Evolutionary conservation across 35 echinoderm and acorn worm genomes (phyloP).

Genomic region (Apostichopus japonicus): DNA sequence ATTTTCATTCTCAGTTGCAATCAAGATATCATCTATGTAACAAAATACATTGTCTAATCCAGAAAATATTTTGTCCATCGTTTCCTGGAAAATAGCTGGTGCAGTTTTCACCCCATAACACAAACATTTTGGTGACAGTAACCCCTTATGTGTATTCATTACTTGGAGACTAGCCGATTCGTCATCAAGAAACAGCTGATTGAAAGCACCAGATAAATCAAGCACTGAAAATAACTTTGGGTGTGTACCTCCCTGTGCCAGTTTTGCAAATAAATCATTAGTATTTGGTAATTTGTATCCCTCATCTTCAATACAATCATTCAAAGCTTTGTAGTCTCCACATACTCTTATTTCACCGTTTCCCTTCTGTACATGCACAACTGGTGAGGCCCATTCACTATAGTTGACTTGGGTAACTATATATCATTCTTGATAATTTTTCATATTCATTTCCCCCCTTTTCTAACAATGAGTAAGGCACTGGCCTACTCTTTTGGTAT

Average conservation of each 20-base stretch:
- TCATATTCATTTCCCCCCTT: no score
- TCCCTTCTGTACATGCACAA: slow-evolving; percentile 17
- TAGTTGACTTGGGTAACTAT: background rate
- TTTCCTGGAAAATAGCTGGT: slow-evolving; percentile 42
- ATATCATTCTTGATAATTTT: no score
- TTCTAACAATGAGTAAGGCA: no score
- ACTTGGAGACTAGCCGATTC: slow-evolving; percentile 22
- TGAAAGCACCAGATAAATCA: slow-evolving; percentile 45
- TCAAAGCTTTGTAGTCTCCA: slow-evolving; percentile 49
- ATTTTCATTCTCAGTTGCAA: background rate
- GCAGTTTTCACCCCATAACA: slow-evolving; percentile 48
- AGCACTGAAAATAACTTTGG: slow-evolving; percentile 33
- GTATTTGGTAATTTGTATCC: slow-evolving; percentile 26
- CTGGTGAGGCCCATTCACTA: background rate
- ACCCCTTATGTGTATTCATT: slow-evolving; percentile 43
- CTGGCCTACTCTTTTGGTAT: no score
- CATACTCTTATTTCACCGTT: slow-evolving; percentile 43
- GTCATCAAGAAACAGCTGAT: background rate
- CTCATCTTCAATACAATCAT: slow-evolving; percentile 48
- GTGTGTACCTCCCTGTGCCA: background rate
- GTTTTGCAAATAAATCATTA: slow-evolving; percentile 40
- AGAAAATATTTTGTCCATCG: slow-evolving; percentile 53
- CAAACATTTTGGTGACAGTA: background rate
- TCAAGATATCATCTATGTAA: slow-evolving; percentile 17
- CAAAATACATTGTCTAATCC: background rate